Evolutionary conservation across 2,888 invertebrate genomes (phyloP).

Genomic region (Endotricha flammealis): DNA sequence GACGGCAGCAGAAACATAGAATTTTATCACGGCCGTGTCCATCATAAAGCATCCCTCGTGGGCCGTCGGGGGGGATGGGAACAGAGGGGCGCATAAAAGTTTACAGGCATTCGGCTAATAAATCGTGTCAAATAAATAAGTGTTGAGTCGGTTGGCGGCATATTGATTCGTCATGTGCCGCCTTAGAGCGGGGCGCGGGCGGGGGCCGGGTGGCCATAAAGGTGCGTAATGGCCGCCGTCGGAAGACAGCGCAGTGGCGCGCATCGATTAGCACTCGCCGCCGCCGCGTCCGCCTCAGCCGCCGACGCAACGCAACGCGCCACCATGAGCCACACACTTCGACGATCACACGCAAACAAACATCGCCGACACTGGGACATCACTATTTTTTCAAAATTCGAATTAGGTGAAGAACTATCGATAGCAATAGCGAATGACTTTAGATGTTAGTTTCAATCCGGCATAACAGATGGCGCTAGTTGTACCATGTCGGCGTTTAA

Average conservation of each 20-base stretch:
- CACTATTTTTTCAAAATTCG: conserved; percentile 12
- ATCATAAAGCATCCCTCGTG: conserved; percentile 64
- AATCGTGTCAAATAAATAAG: conserved; percentile 78
- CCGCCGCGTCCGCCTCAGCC: conserved; percentile 47
- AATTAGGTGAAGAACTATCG: conserved; percentile 2
- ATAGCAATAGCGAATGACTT: conserved; percentile 6
- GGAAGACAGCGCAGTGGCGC: conserved; percentile 83
- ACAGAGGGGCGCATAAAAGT: conserved; percentile 69
- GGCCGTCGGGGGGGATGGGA: conserved; percentile 37
- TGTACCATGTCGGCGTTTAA: conserved; percentile 13
- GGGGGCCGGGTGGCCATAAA: conserved; percentile 79
- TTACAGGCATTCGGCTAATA: conserved; percentile 77
- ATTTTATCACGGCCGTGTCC: conserved; percentile 68
- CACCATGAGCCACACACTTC: conserved; percentile 24
- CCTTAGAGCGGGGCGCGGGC: conserved; percentile 60
- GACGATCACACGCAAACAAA: conserved; percentile 22
- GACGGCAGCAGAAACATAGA: conserved; percentile 61
- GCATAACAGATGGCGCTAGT: conserved; percentile 35
- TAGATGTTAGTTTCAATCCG: background rate
- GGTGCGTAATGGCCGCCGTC: conserved; percentile 86
- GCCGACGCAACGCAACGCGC: conserved; percentile 58
- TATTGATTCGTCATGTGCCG: conserved; percentile 79
- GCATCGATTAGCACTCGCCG: conserved; percentile 83
- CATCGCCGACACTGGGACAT: conserved; percentile 22
- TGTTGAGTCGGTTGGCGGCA: conserved; percentile 78